Conservation (phyloP, 2,888 invertebrate species). For the Machimus atricapillus region DNA sequence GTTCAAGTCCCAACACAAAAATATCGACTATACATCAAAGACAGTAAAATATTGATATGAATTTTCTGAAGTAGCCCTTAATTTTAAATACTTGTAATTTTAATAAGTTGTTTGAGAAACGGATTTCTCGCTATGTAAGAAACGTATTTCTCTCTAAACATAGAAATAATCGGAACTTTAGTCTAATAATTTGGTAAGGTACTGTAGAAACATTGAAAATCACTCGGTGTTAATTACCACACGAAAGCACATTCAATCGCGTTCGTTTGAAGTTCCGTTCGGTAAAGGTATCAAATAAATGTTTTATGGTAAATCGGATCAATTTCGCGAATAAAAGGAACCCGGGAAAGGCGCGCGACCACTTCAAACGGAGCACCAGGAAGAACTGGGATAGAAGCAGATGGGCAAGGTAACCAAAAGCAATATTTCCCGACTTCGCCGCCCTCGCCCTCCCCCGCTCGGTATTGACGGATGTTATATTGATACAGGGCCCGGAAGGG, state of each 20-base stretch:
- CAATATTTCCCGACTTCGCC: conserved; percentile 2
- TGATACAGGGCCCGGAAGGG: background rate
- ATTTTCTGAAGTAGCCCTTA: too few species aligned
- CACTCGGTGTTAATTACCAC: background rate
- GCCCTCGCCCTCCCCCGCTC: background rate
- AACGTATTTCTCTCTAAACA: background rate
- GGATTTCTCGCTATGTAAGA: too few species aligned
- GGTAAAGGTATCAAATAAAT: background rate
- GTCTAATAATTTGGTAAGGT: background rate
- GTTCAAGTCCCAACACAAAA: too few species aligned
- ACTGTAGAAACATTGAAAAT: background rate
- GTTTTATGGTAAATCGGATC: background rate
- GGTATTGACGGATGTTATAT: background rate
- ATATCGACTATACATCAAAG: too few species aligned
- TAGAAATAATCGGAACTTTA: background rate
- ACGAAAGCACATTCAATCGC: background rate
- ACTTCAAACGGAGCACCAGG: background rate
- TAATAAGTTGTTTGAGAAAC: too few species aligned
- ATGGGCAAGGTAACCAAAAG: background rate
- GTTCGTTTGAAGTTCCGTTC: background rate
- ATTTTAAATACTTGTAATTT: too few species aligned
- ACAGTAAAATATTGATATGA: too few species aligned
- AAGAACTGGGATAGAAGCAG: background rate
- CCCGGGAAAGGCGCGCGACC: background rate
- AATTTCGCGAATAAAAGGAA: background rate